phyloP scores from a whole-genome alignment of 2,797 vertebrate genomes.

The Prunella strophiata region DNA sequence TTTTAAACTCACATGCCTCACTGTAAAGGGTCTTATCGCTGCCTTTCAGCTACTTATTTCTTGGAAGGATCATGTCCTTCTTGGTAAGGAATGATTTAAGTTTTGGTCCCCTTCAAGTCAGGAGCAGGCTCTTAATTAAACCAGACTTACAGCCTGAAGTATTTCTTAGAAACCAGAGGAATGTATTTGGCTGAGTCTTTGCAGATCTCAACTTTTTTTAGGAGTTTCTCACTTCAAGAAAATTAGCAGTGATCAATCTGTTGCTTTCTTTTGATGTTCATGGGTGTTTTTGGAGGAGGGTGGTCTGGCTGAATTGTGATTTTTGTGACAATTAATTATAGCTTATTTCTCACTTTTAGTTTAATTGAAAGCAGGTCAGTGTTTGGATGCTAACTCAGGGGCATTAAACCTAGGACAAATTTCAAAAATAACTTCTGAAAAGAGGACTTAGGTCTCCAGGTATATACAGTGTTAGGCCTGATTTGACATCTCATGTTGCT shows the following conservation, averaged over 20 bases:
- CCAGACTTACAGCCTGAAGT: not conserved
- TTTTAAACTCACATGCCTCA: conserved; percentile 7
- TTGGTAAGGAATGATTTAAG: not conserved
- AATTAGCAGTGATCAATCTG: not conserved
- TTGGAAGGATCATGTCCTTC: not conserved
- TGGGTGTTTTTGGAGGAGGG: not conserved
- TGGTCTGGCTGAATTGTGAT: not conserved
- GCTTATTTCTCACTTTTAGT: not conserved
- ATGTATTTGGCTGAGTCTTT: not conserved
- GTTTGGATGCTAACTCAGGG: not conserved
- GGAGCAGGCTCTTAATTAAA: conserved; percentile 22
- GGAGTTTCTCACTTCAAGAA: not conserved
- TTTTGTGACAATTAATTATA: not conserved
- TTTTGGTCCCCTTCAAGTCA: not conserved
- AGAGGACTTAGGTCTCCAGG: not conserved
- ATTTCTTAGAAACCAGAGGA: conserved; percentile 8
- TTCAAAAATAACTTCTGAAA: conserved; percentile 1
- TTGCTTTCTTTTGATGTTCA: not conserved
- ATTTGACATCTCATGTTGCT: not conserved
- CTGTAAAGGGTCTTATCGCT: not conserved
- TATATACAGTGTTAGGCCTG: not conserved
- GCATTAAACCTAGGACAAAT: not conserved
- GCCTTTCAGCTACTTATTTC: conserved; percentile 6
- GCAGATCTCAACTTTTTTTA: not conserved
- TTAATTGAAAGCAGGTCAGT: not conserved